Conservation (phyloP, 1,140 invertebrate genomes). For the Campoletis sonorensis region DNA sequence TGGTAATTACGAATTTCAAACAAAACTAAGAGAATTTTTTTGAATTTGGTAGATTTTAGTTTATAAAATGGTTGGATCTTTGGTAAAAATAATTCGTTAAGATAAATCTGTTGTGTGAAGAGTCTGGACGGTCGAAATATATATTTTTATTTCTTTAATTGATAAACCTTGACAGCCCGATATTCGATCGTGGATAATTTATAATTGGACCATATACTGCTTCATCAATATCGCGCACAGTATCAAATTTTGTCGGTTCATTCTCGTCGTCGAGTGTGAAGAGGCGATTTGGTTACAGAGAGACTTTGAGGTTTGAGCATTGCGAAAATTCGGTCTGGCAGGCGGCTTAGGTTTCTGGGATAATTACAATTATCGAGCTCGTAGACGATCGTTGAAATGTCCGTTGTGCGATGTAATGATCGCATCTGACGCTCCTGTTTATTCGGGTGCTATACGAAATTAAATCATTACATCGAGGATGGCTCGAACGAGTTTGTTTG, state of each 20-base stretch:
- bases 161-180: background rate
- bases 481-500: background rate
- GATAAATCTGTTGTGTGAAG: background rate
- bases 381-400: constrained; percentile 23
- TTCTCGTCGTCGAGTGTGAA: background rate
- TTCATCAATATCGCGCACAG: background rate
- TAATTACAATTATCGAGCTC: constrained; percentile 15
- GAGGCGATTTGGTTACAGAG: background rate
- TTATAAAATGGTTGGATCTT: no score
- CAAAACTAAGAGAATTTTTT: no score
- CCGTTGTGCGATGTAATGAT: background rate
- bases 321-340: background rate
- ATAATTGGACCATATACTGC: background rate
- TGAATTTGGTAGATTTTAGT: no score
- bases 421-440: background rate
- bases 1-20: no score
- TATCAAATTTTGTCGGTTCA: background rate
- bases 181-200: background rate
- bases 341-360: background rate
- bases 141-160: no score
- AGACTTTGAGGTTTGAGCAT: background rate
- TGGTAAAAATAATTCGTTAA: no score
- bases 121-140: background rate
- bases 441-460: background rate
- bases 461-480: background rate